Base-by-base conservation (phyloP, 2,113 vertebrate genomes). In the Trematomus loennbergii region DNA sequence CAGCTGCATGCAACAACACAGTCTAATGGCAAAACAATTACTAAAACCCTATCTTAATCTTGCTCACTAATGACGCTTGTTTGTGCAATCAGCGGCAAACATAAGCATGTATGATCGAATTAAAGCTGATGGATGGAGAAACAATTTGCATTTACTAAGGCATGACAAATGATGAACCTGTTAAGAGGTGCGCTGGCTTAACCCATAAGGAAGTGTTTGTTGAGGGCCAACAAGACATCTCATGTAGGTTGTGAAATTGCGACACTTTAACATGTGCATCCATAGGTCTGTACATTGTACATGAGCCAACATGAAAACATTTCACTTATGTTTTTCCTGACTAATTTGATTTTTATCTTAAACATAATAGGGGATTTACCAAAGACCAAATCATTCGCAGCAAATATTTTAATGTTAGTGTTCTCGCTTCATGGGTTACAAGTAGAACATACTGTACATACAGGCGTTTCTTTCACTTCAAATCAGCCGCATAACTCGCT, bases 1-100 rank as follows among this genome's bases (percentile, higher is more conserved):
- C 36, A 73, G 58, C 50, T 78, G 78, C 83, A 91, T 87, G 89
- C 58, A 64, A 74, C 76, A 54, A 83, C 72, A 78, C 53, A 75
- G 66, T 78, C 66, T 70, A 79, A 81, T 77, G 62, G 63, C 54
- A 57, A 22, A 83, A 49, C 46, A 57, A 50, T 71, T 22, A 79
- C 70, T 79, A 63, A 81, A 61, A 61, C 18, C 58, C 12, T 13
- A 20, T 20, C 50, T 67, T 83, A 58, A 50, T 29, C 53, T 33
- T n/a, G 17, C 33, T 54, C 22, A 58, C 82, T 80, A 74, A 86
- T 70, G 13, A 72, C 57, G 33, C 67, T 75, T 82, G 25, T 63
- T 82, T 50, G 45, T 65, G 20, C 53, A 91, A 83, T 85, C 61
- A 76, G 79, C 74, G n/a, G 50, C 22, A 86, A 81, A 86, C 59